Percentiles rank a stretch among this genome's conserved stretches.
phyloP scores from a whole-genome alignment of 2,888 invertebrate species.

The Platynereis dumerilii region DNA sequence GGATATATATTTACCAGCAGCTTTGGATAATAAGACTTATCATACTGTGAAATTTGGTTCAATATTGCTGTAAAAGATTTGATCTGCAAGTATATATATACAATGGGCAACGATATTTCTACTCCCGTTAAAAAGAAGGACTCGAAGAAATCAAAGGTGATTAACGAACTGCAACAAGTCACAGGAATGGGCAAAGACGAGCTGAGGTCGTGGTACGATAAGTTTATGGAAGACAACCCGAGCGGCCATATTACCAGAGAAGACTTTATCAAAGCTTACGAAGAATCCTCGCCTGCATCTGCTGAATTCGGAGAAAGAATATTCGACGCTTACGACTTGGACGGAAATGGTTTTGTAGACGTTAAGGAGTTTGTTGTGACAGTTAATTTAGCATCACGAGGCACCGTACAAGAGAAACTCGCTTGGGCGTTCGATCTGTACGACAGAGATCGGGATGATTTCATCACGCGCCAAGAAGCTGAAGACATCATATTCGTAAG shows the following conservation, averaged over 20 bases:
- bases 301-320: neutral
- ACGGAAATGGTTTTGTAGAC: neutral
- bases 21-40: too few relatives aligned
- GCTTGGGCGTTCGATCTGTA: neutral
- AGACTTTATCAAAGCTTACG: neutral
- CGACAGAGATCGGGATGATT: neutral
- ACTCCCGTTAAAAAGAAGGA: too few relatives aligned
- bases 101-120: too few relatives aligned
- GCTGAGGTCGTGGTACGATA: neutral
- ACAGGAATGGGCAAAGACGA: neutral
- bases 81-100: too few relatives aligned
- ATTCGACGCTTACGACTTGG: neutral
- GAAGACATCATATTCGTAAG: conserved; percentile 4
- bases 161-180: too few relatives aligned
- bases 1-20: too few relatives aligned
- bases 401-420: neutral
- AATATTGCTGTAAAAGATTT: too few relatives aligned
- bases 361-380: conserved; percentile 3
- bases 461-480: neutral
- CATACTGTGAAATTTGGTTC: too few relatives aligned
- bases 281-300: neutral
- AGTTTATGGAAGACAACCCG: conserved; percentile 1
- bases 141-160: too few relatives aligned
- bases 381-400: neutral
- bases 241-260: neutral